A percentile compares a stretch with the other conserved stretches of the same genome.
phyloP scores from a whole-genome alignment of 2,113 vertebrate species.

The Aramus guarauna region DNA sequence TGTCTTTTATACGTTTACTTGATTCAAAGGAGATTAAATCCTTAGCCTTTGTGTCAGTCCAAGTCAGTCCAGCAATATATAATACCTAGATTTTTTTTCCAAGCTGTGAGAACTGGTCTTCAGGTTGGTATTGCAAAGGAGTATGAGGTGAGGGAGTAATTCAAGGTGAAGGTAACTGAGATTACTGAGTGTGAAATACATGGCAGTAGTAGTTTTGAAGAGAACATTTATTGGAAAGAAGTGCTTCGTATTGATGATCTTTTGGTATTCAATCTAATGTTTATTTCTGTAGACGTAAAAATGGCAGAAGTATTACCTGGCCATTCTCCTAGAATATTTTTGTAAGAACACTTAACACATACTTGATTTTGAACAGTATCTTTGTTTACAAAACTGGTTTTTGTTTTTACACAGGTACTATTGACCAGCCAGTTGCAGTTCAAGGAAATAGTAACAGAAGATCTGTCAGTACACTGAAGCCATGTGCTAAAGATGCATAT shows the following conservation, averaged over 20 bases:
- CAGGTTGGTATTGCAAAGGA: neutral
- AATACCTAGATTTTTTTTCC: neutral
- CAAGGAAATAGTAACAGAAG: conserved; percentile 95
- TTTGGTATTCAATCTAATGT: neutral
- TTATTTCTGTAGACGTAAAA: neutral
- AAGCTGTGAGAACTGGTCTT: neutral
- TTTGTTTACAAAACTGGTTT: neutral
- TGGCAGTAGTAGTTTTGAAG: neutral
- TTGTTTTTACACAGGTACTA: conserved; percentile 72
- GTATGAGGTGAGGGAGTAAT: neutral
- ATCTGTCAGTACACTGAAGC: conserved; percentile 91
- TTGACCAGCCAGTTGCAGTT: conserved; percentile 81
- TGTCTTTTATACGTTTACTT: neutral
- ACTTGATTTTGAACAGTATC: neutral
- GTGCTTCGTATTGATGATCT: neutral
- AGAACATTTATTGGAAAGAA: neutral
- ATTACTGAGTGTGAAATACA: neutral
- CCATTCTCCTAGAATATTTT: neutral
- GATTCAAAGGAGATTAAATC: neutral
- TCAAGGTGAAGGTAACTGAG: neutral
- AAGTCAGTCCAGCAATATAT: neutral
- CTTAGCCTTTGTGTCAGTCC: neutral
- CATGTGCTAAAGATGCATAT: conserved; percentile 97
- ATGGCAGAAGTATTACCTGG: neutral
- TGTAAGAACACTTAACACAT: rapidly evolving